Evolutionary conservation across 2,888 invertebrate species (phyloP).

Genomic region (Drosophila limbata): DNA sequence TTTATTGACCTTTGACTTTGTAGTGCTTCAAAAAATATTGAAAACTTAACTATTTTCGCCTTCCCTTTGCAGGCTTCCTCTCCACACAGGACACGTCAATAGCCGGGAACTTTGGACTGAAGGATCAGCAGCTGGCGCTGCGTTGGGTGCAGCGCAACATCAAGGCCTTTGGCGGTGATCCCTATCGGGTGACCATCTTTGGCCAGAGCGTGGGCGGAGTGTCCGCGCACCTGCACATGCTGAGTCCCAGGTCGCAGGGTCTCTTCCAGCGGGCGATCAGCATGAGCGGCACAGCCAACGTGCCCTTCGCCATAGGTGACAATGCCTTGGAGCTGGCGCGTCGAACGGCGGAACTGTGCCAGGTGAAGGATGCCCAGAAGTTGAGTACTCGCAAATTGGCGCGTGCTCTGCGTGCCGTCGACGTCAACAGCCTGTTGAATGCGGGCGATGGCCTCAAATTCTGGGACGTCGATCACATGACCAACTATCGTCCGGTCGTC

Average conservation of each 20-base stretch:
- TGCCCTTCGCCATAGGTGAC: slow-evolving; percentile 81
- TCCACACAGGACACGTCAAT: slow-evolving; percentile 85
- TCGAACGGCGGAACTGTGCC: slow-evolving; percentile 84
- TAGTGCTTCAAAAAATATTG: too few species aligned
- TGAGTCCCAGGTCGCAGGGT: slow-evolving; percentile 85
- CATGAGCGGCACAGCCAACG: slow-evolving; percentile 86
- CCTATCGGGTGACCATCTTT: slow-evolving; percentile 85
- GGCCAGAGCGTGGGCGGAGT: slow-evolving; percentile 86
- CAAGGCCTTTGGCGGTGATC: slow-evolving; percentile 85
- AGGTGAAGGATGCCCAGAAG: slow-evolving; percentile 79
- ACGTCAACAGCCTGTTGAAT: slow-evolving; percentile 83
- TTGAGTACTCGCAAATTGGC: slow-evolving; percentile 82
- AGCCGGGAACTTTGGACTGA: slow-evolving; percentile 86
- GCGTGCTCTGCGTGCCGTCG: slow-evolving; percentile 84
- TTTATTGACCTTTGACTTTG: too few species aligned
- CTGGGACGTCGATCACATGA: slow-evolving; percentile 86
- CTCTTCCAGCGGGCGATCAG: slow-evolving; percentile 86
- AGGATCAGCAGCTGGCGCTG: slow-evolving; percentile 86
- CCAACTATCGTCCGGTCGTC: slow-evolving; percentile 85
- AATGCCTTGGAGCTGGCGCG: slow-evolving; percentile 82
- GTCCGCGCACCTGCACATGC: slow-evolving; percentile 86
- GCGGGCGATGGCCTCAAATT: slow-evolving; percentile 86
- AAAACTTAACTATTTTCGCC: too few species aligned
- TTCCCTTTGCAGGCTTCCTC: slow-evolving; percentile 84
- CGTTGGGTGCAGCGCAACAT: slow-evolving; percentile 86